phyloP scores from a whole-genome alignment of 1,140 invertebrate species.

The Odontomachus brunneus region DNA sequence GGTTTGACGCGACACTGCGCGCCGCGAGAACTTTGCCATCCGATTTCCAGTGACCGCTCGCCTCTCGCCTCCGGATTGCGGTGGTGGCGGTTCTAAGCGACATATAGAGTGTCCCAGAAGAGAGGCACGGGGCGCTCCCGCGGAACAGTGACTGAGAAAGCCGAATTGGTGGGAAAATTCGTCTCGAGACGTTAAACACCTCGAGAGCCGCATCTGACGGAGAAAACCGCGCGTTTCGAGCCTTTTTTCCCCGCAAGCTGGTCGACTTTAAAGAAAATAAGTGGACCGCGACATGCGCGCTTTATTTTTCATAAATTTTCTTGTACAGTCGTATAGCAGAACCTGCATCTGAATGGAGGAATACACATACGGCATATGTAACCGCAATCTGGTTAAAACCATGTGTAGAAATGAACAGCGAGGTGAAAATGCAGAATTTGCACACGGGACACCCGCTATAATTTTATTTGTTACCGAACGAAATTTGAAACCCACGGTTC shows the following conservation, averaged over 20 bases:
- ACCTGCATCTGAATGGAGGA: not conserved
- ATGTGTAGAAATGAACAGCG: conserved; percentile 31
- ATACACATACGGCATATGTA: not conserved
- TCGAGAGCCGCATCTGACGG: too few relatives aligned
- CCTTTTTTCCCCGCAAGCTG: too few relatives aligned
- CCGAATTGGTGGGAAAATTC: conserved; percentile 3
- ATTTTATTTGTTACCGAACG: conserved; percentile 23
- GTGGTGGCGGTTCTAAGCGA: not conserved
- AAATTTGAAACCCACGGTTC: not conserved
- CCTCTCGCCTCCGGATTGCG: conserved; percentile 32
- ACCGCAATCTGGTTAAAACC: not conserved
- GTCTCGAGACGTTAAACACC: not conserved
- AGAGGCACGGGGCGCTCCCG: not conserved
- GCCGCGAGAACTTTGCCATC: conserved; percentile 54
- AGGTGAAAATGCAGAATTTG: conserved; percentile 31
- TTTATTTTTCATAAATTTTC: too few relatives aligned
- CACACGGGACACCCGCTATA: not conserved
- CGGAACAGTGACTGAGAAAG: not conserved
- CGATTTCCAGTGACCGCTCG: conserved; percentile 52
- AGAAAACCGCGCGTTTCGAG: too few relatives aligned
- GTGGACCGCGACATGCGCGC: too few relatives aligned
- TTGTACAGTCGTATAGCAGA: too few relatives aligned
- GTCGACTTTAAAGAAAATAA: too few relatives aligned
- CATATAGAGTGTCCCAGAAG: conserved; percentile 19
- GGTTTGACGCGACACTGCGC: conserved; percentile 63